Evolutionary conservation across 2,888 invertebrate genomes (phyloP), one percentile per base, ranked within the genome.

Genomic region (Perizoma affinitatum): DNA sequence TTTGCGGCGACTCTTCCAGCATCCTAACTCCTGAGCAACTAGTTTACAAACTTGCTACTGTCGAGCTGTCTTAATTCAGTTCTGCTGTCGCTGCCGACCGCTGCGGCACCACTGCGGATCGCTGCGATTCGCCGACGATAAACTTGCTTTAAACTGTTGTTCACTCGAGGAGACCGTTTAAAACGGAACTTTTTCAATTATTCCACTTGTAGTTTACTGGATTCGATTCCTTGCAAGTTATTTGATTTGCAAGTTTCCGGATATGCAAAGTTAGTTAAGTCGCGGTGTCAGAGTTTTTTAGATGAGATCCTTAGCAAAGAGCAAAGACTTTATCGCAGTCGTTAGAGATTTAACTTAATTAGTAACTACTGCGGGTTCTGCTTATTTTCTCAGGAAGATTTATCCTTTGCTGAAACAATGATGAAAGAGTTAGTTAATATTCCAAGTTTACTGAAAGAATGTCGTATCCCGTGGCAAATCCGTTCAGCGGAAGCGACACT

Each of bases 131-230:
- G 63, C 65, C 68, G 62, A 67, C 79, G 74, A 78, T 78, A 78
- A 82, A 80, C 79, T 79, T 74, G 67, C 71, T 60, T 70, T 76
- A 72, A 78, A 77, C 79, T 77, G 77, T 77, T 75, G 76, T 76
- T 72, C 74, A 70, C 69, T 77, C 70, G 57, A 71, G 58, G 66
- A 61, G 71, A 68, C 63, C 76, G 74, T 75, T 80, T 78, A 75
- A 79, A 79, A 79, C 66, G 44, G 65, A 83, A 84, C 80, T 83
- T 83, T 83, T 82, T 81, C 84, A 82, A 84, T 84, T 84, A 82
- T 79, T 76, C 74, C 71, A 65, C 69, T 70, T 72, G 71, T 71
- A 78, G 69, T 79, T 79, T 77, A 79, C 79, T 77, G 76, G 71
- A 79, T 82, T 79, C 74, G 80, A 80, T 76, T 72, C 61, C 68